Evolutionary conservation across 2,113 vertebrate genomes (phyloP).

Genomic region (Sapajus apella): DNA sequence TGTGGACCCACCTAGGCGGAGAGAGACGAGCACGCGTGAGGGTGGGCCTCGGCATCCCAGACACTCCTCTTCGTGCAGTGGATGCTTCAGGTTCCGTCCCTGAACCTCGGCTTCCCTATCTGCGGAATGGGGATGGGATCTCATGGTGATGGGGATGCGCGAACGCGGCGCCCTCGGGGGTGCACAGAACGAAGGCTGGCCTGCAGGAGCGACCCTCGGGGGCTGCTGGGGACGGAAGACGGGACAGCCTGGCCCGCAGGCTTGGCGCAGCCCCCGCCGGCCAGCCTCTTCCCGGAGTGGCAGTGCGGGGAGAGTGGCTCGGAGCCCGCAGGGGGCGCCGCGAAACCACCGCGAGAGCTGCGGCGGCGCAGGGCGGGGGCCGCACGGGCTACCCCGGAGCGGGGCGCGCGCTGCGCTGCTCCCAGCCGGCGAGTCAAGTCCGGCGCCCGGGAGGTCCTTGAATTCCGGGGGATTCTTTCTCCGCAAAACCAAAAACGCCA

Average conservation of each 20-base stretch:
- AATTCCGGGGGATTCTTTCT: neutral
- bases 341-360: neutral
- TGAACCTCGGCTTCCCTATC: neutral
- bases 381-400: rapidly evolving
- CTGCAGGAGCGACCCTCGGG: too few species aligned
- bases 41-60: neutral
- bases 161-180: neutral
- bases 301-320: neutral
- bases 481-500: neutral
- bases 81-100: neutral
- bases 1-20: neutral
- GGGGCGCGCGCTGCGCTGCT: rapidly evolving
- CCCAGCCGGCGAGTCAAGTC: rapidly evolving
- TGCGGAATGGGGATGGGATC: neutral
- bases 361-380: too few species aligned
- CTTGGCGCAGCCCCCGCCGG: neutral
- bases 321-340: conserved; percentile 42
- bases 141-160: neutral
- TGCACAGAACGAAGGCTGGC: neutral
- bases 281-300: neutral
- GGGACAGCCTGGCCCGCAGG: rapidly evolving
- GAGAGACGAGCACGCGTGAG: neutral
- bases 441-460: too few species aligned
- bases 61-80: neutral
- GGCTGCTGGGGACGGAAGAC: neutral